These are phyloP conservation scores for Zosterops japonicus DNA, from an alignment of 2,113 vertebrate species.

Conservation along the genomic window DNA sequence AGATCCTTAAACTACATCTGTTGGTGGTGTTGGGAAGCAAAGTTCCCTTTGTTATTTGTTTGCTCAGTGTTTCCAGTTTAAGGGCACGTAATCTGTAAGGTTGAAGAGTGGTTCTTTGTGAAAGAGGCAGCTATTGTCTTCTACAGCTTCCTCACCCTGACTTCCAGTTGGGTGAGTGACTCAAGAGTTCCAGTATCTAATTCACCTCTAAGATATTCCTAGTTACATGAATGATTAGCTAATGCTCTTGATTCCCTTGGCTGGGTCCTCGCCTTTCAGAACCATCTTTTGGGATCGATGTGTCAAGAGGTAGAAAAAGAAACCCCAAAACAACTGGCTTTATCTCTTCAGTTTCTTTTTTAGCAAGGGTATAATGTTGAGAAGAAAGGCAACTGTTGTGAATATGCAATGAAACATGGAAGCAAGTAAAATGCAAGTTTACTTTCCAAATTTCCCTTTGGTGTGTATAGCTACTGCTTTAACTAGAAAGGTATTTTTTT, in stretches of 20 bases:
- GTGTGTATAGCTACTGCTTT: neutral
- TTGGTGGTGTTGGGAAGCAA: neutral
- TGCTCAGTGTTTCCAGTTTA: slow-evolving; percentile 18
- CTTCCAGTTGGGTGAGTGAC: neutral
- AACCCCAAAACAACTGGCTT: neutral
- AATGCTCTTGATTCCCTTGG: neutral
- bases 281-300: neutral
- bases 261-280: neutral
- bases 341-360: neutral
- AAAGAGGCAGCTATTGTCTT: slow-evolving; percentile 11
- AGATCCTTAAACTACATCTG: neutral
- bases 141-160: neutral
- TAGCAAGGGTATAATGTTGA: neutral
- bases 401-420: neutral
- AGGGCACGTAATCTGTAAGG: neutral
- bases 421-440: neutral
- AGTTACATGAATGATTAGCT: neutral
- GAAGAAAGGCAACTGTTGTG: neutral
- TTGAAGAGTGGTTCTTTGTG: neutral
- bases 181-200: neutral
- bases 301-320: neutral
- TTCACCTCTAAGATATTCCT: neutral
- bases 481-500: neutral
- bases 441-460: neutral
- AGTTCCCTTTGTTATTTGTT: slow-evolving; percentile 12